phyloP scores from a whole-genome alignment of 2,797 vertebrate genomes.

The Neostethus bicornis region DNA sequence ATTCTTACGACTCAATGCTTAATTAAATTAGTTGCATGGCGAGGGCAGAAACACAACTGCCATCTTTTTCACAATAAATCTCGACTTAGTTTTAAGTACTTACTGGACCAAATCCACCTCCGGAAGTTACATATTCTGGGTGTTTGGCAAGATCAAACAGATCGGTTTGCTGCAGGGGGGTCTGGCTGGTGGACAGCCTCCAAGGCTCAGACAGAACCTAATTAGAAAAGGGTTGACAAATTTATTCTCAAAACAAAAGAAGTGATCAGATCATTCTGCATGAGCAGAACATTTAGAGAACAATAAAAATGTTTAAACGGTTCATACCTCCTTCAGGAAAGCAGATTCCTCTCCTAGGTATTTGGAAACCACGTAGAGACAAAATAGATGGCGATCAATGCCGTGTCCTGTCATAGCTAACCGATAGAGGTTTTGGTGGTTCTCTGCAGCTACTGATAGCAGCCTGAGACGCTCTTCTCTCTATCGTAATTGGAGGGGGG shows the following conservation, averaged over 20 bases:
- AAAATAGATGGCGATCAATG: slow-evolving; percentile 97
- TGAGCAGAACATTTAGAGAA: neutral
- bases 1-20: neutral
- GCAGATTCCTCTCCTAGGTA: slow-evolving; percentile 93
- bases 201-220: slow-evolving; percentile 96
- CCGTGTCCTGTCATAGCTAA: slow-evolving; percentile 92
- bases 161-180: slow-evolving; percentile 89
- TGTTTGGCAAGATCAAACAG: slow-evolving; percentile 87
- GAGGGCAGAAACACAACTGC: neutral
- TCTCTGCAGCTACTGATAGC: slow-evolving; percentile 84
- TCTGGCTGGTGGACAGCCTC: slow-evolving; percentile 97
- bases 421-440: slow-evolving; percentile 91
- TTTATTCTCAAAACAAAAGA: neutral
- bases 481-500: slow-evolving; percentile 61
- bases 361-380: slow-evolving; percentile 96
- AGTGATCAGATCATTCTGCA: neutral
- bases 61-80: neutral
- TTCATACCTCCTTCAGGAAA: slow-evolving; percentile 92
- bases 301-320: neutral
- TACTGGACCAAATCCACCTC: slow-evolving; percentile 97
- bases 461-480: slow-evolving; percentile 81
- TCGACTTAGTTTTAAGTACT: slow-evolving; percentile 57
- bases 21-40: neutral
- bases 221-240: slow-evolving; percentile 6
- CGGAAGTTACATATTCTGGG: slow-evolving; percentile 87